Evolutionary conservation across 2,113 vertebrate genomes (phyloP).

Genomic region (Alaudala cheleensis): DNA sequence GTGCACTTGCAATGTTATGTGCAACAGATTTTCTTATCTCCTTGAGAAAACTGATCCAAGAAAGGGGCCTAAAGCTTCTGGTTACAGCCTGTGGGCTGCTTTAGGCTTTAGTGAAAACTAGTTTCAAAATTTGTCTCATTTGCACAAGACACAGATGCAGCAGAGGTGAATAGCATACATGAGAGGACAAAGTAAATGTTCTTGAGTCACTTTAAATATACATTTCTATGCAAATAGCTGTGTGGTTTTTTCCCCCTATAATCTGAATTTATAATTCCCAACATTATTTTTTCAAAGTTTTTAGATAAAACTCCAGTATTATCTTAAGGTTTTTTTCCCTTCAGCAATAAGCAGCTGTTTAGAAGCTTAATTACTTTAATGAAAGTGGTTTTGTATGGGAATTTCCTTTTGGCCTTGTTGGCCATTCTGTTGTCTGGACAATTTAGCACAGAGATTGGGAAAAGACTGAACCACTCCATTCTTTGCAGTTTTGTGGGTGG

Average conservation of each 20-base stretch:
- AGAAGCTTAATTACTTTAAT: background rate
- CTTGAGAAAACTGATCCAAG: background rate
- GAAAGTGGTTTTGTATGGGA: background rate
- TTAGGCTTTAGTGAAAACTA: background rate
- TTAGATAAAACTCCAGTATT: background rate
- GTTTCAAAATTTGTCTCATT: background rate
- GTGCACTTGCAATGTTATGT: background rate
- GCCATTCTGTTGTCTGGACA: background rate
- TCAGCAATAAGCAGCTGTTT: background rate
- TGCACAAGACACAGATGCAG: background rate
- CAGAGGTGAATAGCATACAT: background rate
- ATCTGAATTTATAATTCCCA: background rate
- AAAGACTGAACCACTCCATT: accelerated
- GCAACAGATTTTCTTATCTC: background rate
- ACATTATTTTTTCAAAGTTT: background rate
- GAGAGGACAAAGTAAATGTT: background rate
- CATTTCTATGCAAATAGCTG: background rate
- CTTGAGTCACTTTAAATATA: background rate
- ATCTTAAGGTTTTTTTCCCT: background rate
- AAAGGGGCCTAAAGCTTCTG: background rate
- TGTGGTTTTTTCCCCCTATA: background rate
- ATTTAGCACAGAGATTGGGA: background rate
- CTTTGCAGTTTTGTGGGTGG: background rate
- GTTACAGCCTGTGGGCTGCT: background rate
- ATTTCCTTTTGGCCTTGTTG: background rate